Conservation (phyloP, 2,797 vertebrate species). For the Sebastes flavidus region DNA sequence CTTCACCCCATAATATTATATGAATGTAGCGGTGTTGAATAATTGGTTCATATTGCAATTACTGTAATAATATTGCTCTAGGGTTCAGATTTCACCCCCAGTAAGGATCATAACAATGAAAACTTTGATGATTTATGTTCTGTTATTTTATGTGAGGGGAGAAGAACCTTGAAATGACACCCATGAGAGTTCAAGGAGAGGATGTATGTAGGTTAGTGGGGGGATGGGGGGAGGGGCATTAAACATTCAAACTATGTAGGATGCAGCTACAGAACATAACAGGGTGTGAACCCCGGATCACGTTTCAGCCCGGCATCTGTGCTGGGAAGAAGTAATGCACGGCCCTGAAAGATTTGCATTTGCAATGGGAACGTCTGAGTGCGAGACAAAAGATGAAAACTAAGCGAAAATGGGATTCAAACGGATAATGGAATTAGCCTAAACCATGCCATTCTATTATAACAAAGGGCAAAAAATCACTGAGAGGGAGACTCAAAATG, state of each 20-base stretch:
- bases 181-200: conserved; percentile 67
- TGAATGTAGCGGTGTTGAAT: conserved; percentile 7
- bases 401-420: conserved; percentile 44
- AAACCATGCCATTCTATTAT: conserved; percentile 45
- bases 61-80: conserved; percentile 32
- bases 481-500: conserved; percentile 35
- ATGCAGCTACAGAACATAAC: conserved; percentile 36
- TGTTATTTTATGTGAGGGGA: conserved; percentile 38
- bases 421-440: conserved; percentile 51
- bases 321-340: neutral
- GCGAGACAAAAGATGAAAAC: conserved; percentile 50
- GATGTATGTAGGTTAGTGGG: conserved; percentile 62
- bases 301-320: conserved; percentile 14
- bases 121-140: conserved; percentile 35
- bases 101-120: conserved; percentile 33
- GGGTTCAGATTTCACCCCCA: conserved; percentile 9
- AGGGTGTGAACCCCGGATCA: conserved; percentile 43
- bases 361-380: conserved; percentile 11
- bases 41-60: conserved; percentile 29
- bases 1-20: neutral
- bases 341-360: conserved; percentile 44
- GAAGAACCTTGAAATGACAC: conserved; percentile 64
- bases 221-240: conserved; percentile 30
- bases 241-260: conserved; percentile 53
- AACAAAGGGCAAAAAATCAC: conserved; percentile 38